phyloP scores from a whole-genome alignment of 2,888 invertebrate genomes.

The Calameuta pallipes region DNA sequence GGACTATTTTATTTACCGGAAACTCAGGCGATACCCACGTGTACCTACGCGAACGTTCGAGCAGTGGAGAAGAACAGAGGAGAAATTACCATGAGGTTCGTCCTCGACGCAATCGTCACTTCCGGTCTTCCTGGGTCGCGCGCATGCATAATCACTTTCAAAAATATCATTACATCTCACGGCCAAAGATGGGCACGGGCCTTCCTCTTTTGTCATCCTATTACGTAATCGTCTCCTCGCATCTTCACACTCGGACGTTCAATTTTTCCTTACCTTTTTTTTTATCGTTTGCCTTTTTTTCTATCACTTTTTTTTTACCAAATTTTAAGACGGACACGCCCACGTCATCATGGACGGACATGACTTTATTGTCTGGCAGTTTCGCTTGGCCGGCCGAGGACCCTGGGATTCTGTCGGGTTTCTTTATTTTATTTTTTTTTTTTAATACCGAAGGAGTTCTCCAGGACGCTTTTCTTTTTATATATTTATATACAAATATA shows the following conservation, averaged over 20 bases:
- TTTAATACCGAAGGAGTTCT: no score
- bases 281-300: background rate
- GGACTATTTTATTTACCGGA: background rate
- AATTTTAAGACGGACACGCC: background rate
- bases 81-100: background rate
- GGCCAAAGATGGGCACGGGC: background rate
- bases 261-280: background rate
- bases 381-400: background rate
- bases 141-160: background rate
- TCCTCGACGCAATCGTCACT: background rate
- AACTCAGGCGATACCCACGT: background rate
- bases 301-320: background rate
- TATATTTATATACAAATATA: background rate
- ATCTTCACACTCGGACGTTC: background rate
- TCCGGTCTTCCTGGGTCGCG: background rate
- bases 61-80: background rate
- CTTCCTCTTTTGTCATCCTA: background rate
- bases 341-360: background rate
- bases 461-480: background rate
- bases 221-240: background rate
- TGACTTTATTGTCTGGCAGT: background rate
- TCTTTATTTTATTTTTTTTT: no score
- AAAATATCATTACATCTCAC: background rate
- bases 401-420: background rate
- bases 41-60: background rate